phyloP scores from a whole-genome alignment of 2,888 invertebrate genomes.

The Plebejus argus region DNA sequence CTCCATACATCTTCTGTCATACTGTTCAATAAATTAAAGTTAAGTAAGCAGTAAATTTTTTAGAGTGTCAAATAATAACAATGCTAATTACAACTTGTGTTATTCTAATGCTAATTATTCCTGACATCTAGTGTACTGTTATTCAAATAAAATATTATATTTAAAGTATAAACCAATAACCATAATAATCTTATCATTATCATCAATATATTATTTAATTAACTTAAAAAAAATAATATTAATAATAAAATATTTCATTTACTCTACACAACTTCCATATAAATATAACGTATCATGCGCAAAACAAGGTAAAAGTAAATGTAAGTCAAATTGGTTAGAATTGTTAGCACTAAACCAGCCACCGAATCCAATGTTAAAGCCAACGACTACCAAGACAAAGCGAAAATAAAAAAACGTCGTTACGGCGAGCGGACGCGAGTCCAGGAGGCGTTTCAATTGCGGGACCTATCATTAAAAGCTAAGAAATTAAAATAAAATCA shows the following conservation, averaged over 20 bases:
- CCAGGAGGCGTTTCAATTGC: constrained; percentile 71
- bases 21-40: too few species aligned
- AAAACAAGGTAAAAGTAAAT: constrained; percentile 67
- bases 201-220: neutral
- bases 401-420: constrained; percentile 75
- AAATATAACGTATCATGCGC: constrained; percentile 62
- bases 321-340: constrained; percentile 67
- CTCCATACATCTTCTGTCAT: too few species aligned
- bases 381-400: constrained; percentile 78
- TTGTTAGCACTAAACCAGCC: constrained; percentile 78
- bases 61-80: too few species aligned
- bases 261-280: constrained; percentile 47
- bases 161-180: neutral
- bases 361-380: constrained; percentile 75
- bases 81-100: too few species aligned
- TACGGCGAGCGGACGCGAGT: constrained; percentile 78
- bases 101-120: neutral
- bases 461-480: constrained; percentile 60
- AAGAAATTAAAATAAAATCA: constrained; percentile 68
- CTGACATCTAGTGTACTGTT: neutral
- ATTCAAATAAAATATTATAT: neutral
- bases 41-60: too few species aligned
- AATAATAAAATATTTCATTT: neutral
- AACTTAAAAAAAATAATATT: neutral
- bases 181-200: neutral